Evolutionary conservation across 2,113 vertebrate genomes (phyloP).

Genomic region (Dissostichus mawsoni): DNA sequence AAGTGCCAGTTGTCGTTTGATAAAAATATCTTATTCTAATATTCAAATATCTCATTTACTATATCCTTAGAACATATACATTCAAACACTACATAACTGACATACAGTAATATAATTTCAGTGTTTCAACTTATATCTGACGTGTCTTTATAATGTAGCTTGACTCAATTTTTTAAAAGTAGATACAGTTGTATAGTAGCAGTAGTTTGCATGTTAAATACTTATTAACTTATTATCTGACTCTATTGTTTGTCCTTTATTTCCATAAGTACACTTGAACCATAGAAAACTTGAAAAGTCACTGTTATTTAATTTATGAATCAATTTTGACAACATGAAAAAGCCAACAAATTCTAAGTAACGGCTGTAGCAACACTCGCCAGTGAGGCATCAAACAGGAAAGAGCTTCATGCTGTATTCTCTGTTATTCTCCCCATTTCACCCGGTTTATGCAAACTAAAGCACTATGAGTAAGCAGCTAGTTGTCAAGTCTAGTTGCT

Average conservation of each 20-base stretch:
- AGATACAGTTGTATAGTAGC: not conserved
- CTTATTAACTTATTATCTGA: not conserved
- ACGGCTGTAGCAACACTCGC: constrained; percentile 19
- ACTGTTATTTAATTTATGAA: not conserved
- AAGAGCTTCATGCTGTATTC: constrained; percentile 63
- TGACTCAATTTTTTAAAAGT: not conserved
- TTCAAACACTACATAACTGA: not conserved
- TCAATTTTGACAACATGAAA: not conserved
- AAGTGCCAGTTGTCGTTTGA: not conserved
- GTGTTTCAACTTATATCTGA: not conserved
- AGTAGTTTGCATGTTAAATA: not conserved
- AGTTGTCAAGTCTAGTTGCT: not conserved
- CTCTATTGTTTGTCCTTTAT: not conserved
- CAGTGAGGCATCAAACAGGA: constrained; percentile 59
- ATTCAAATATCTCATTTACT: not conserved
- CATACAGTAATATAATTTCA: not conserved
- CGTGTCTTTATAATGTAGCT: not conserved
- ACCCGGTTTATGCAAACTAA: constrained; percentile 32
- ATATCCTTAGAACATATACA: not conserved
- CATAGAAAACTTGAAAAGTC: too few species aligned
- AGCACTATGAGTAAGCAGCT: constrained; percentile 29
- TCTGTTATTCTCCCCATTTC: constrained; percentile 34
- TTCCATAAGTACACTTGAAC: not conserved
- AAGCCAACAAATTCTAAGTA: constrained; percentile 2
- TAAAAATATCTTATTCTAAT: not conserved